These are phyloP conservation scores for Norana najaformis DNA, from an alignment of 2,888 invertebrate genomes.

Conservation along the genomic window DNA sequence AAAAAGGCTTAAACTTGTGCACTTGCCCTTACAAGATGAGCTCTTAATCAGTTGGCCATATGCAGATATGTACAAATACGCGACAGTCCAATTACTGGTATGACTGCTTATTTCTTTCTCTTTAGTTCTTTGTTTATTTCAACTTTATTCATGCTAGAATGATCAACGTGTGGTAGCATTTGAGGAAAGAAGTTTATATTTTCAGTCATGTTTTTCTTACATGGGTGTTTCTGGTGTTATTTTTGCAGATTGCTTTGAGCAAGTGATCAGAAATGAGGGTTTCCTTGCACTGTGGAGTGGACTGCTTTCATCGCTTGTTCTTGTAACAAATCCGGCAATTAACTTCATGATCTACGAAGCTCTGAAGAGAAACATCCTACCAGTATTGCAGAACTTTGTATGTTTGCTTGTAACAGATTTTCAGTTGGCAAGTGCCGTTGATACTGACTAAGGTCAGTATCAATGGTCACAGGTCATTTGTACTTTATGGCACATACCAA, in stretches of 20 bases:
- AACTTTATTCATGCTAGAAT: neutral
- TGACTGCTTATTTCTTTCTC: too few relatives aligned
- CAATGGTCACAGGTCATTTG: slow-evolving; percentile 5
- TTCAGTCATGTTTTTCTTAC: neutral
- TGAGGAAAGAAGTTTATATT: neutral
- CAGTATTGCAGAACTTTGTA: slow-evolving; percentile 20
- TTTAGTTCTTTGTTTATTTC: too few relatives aligned
- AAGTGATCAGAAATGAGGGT: slow-evolving; percentile 70
- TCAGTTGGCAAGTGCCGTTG: neutral
- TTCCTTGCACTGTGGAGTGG: slow-evolving; percentile 79
- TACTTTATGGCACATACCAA: neutral
- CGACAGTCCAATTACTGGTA: too few relatives aligned
- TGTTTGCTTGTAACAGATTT: neutral
- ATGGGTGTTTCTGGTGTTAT: neutral
- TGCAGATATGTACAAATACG: too few relatives aligned
- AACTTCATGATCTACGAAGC: slow-evolving; percentile 90
- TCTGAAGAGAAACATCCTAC: slow-evolving; percentile 73
- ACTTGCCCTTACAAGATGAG: too few relatives aligned
- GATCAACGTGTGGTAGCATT: neutral
- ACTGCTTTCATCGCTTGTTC: slow-evolving; percentile 78
- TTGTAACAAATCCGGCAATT: slow-evolving; percentile 86
- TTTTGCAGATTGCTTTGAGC: slow-evolving; percentile 33
- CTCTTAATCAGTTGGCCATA: too few relatives aligned
- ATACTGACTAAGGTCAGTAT: neutral
- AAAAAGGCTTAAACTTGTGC: too few relatives aligned